phyloP scores from a whole-genome alignment of 1,140 invertebrate genomes.

The Dendrolimus punctatus region DNA sequence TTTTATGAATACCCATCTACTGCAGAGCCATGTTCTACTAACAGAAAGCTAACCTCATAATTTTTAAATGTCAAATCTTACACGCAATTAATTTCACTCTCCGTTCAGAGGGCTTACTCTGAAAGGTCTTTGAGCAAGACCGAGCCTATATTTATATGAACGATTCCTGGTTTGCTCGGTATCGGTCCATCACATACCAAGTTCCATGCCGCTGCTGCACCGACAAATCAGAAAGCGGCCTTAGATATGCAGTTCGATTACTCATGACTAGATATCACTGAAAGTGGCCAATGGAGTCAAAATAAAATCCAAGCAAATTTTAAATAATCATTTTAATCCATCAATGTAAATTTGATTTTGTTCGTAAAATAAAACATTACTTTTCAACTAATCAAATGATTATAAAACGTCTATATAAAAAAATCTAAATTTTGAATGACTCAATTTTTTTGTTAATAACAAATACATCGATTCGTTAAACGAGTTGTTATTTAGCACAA shows the following conservation, averaged over 20 bases:
- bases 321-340: constrained; percentile 54
- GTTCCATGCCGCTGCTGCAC: too few species aligned
- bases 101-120: too few species aligned
- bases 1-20: too few species aligned
- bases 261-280: not conserved
- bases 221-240: not conserved
- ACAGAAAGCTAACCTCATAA: too few species aligned
- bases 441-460: constrained; percentile 4
- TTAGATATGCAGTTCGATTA: not conserved
- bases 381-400: constrained; percentile 11
- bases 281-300: not conserved
- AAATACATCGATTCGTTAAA: constrained; percentile 4
- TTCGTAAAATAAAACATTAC: constrained; percentile 40
- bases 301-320: constrained; percentile 21
- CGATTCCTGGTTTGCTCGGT: too few species aligned
- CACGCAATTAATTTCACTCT: too few species aligned
- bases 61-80: too few species aligned
- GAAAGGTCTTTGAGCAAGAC: too few species aligned
- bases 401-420: constrained; percentile 38
- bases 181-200: too few species aligned
- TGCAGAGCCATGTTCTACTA: too few species aligned
- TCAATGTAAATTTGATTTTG: constrained; percentile 35
- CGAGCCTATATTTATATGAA: too few species aligned
- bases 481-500: not conserved
- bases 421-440: constrained; percentile 15